phyloP scores from a whole-genome alignment of 2,113 vertebrate genomes.

The Bothrops jararaca region DNA sequence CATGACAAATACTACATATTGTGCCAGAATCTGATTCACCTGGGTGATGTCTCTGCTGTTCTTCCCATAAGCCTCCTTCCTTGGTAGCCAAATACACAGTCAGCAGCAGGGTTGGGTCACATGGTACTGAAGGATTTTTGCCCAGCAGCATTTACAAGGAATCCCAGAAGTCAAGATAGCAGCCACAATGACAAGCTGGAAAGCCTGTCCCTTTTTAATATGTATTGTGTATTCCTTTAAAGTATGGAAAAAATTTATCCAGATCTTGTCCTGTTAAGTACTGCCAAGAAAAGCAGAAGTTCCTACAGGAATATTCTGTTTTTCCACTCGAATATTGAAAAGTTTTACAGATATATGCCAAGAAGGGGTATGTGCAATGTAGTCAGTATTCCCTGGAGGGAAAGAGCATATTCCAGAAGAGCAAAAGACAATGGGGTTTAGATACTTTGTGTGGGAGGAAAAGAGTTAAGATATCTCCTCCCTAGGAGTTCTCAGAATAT shows the following conservation, averaged over 20 bases:
- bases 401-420: background rate
- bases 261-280: background rate
- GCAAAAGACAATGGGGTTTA: background rate
- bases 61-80: background rate
- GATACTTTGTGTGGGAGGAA: background rate
- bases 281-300: too few relatives aligned
- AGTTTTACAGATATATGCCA: background rate
- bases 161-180: background rate
- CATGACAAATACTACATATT: background rate
- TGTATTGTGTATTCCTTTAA: background rate
- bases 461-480: background rate
- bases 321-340: background rate
- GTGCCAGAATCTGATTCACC: background rate
- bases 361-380: background rate
- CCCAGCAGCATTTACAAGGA: background rate
- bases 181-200: background rate
- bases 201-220: background rate
- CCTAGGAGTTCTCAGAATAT: background rate
- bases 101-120: background rate
- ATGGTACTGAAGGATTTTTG: background rate
- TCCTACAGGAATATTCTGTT: background rate
- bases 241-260: background rate
- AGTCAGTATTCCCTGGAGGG: background rate
- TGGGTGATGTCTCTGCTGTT: background rate
- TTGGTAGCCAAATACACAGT: background rate